Evolutionary conservation across 2,113 vertebrate genomes (phyloP), one percentile per base, ranked within the genome.

Genomic region (Sprattus sprattus): DNA sequence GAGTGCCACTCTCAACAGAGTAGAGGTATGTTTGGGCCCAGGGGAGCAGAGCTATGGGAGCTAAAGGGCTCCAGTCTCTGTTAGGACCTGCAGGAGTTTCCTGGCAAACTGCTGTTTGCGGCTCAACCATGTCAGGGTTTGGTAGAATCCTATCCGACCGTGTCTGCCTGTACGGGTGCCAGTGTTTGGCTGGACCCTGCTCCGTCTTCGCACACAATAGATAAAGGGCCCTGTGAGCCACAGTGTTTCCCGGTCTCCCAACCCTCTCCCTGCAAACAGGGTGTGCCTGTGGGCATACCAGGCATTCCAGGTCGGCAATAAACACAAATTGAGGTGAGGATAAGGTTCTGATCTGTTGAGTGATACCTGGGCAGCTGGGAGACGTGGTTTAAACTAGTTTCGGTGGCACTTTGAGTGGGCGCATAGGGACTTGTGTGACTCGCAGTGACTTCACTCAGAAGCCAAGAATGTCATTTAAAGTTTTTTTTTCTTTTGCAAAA

Each of bases 241-340:
- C 39, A 87, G 60, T 83, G 83, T 92, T 82, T 91, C 91, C 25
- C 28, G 13, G 67, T 75, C 28, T 78, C 71, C 71, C 10, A 78
- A 15, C 28, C 71, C 3, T 78, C 71, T 78, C 28, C 71, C 71
- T 4, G 71, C 71, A 78, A 78, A 32, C 86, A 87, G 91, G 93
- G 91, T 85, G 89, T 89, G 91, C 83, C 92, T 87, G 64, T 91
- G 89, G 89, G 92, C 93, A 95, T 94, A 90, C 93, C 93, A 89
- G 45, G 49, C 89, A 94, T 94, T 93, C 94, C 93, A 90, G 44
- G 82, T 83, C 57, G 15, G 90, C 92, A 92, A 92, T 93, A 93
- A 94, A 93, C 89, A 87, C 90, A 91, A 91, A 92, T 86, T 92
- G 85, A 92, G 92, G 89, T 87, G 82, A 88, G 89, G 92, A 91